These are phyloP conservation scores for Acropternis orthonyx DNA, from an alignment of 2,797 vertebrate genomes.

Conservation along the genomic window DNA sequence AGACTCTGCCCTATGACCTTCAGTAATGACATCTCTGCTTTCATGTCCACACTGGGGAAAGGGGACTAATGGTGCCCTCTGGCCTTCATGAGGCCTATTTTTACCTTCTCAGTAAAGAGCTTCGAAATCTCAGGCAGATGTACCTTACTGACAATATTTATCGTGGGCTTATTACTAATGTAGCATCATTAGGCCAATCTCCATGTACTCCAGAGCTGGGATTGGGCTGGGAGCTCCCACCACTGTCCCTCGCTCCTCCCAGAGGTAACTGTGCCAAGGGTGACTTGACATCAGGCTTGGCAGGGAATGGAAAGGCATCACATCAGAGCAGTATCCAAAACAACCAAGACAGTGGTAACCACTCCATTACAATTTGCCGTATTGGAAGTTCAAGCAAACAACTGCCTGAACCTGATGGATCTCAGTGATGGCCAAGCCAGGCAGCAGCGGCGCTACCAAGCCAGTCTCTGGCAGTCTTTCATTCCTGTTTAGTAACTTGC, in stretches of 20 bases:
- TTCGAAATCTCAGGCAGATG: not conserved
- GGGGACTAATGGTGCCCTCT: conserved; percentile 22
- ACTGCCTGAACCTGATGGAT: not conserved
- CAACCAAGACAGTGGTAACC: not conserved
- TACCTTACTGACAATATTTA: not conserved
- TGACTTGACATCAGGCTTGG: not conserved
- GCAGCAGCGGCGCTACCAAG: accelerated
- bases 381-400: not conserved
- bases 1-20: conserved; percentile 33
- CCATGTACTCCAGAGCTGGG: not conserved
- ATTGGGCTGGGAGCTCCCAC: not conserved
- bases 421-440: not conserved
- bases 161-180: not conserved
- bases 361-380: not conserved
- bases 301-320: not conserved
- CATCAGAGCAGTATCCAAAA: not conserved
- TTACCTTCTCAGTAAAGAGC: not conserved
- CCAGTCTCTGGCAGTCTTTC: not conserved
- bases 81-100: not conserved
- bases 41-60: not conserved
- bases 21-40: conserved; percentile 23
- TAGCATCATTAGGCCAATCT: not conserved
- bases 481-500: not conserved
- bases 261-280: not conserved
- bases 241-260: not conserved